Conservation (phyloP, 2,113 vertebrate genomes). For the Anoura caudifer region DNA sequence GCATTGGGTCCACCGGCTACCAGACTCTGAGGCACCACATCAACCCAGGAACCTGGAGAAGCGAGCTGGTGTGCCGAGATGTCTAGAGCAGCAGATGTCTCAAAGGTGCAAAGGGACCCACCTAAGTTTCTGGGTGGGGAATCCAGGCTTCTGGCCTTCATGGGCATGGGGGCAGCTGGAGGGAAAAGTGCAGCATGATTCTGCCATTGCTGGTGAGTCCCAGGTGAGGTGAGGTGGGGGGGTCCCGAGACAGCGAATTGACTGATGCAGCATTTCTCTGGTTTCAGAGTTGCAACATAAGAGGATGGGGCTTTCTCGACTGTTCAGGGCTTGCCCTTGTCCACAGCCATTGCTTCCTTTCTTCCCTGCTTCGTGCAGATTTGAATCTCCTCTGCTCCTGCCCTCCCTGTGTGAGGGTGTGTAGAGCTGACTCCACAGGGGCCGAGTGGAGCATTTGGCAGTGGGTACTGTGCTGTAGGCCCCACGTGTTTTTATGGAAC, state of each 20-base stretch:
- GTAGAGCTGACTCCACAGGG: not conserved
- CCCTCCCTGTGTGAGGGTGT: not conserved
- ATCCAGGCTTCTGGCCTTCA: not conserved
- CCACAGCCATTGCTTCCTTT: not conserved
- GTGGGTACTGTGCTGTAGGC: not conserved
- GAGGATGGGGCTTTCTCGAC: fast-evolving
- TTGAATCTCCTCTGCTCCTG: not conserved
- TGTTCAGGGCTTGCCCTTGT: not conserved
- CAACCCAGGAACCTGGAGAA: not conserved
- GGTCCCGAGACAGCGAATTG: not conserved
- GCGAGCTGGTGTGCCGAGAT: not conserved
- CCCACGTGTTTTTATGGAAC: not conserved
- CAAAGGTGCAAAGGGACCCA: not conserved
- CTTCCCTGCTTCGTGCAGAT: not conserved
- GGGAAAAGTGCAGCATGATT: not conserved
- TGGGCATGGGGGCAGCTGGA: not conserved
- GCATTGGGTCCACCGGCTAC: not conserved
- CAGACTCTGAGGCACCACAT: not conserved
- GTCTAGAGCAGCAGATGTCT: not conserved
- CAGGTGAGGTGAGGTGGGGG: not conserved
- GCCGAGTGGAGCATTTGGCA: not conserved
- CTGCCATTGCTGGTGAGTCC: not conserved
- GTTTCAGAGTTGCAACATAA: not conserved
- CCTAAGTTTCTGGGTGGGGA: not conserved
- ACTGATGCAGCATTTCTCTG: not conserved